Percentiles rank a stretch among this genome's conserved stretches.
These are phyloP conservation scores for Platyura marginata DNA, from an alignment of 1,140 invertebrate genomes.

Conservation along the genomic window DNA sequence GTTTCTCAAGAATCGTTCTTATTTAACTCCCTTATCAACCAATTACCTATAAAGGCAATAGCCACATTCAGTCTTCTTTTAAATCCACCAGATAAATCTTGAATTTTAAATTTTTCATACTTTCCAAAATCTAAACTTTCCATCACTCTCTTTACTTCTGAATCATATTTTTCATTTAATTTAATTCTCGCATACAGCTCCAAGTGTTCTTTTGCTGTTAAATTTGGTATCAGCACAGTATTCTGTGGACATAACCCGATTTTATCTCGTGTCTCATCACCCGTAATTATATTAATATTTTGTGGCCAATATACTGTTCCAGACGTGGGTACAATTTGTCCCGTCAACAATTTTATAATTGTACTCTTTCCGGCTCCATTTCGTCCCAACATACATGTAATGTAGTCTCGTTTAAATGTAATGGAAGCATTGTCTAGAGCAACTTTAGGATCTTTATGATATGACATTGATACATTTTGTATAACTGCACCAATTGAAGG, in stretches of 20 bases:
- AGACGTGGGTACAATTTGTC: constrained; percentile 35
- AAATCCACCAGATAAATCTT: constrained; percentile 40
- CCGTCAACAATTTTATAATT: constrained; percentile 40
- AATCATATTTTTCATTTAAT: constrained; percentile 6
- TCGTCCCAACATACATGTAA: constrained; percentile 61
- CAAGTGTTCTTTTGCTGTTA: constrained; percentile 68
- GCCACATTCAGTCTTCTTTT: constrained; percentile 40
- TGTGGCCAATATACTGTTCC: constrained; percentile 31
- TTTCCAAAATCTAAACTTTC: constrained; percentile 32
- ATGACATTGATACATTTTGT: constrained; percentile 27
- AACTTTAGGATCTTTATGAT: constrained; percentile 17
- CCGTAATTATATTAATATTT: constrained; percentile 8
- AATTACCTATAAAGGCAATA: constrained; percentile 53
- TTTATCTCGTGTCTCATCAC: constrained; percentile 15
- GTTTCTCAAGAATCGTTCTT: neutral
- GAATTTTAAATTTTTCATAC: constrained; percentile 30
- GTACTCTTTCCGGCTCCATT: constrained; percentile 68
- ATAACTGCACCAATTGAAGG: constrained; percentile 28
- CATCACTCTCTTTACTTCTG: constrained; percentile 27
- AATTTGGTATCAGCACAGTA: constrained; percentile 61
- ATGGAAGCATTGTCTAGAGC: constrained; percentile 51
- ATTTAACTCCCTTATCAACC: too few relatives aligned
- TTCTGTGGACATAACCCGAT: constrained; percentile 68
- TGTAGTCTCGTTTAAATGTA: constrained; percentile 32
- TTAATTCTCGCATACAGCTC: constrained; percentile 46